Base-by-base conservation (phyloP, 2,888 invertebrate genomes). In the Drosophila heteroneura region DNA sequence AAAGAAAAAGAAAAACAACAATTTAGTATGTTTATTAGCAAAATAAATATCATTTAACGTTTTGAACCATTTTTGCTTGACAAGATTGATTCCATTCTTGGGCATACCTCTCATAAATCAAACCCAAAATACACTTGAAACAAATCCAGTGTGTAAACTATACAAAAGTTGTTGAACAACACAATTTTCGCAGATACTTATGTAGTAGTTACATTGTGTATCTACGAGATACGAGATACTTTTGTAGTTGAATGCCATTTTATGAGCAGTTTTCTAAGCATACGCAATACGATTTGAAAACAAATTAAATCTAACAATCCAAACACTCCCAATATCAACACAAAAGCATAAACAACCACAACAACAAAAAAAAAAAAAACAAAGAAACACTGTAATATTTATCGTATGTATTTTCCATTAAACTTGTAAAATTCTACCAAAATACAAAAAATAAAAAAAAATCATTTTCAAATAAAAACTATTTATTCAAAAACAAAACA, bases 391-490 rank as follows among this genome's bases (percentile, higher is more conserved):
- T 87, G 83, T 85, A 87, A 87, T 81, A 87, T 87, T 81, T 82
- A 83, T 83, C 81, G 78, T 89, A 86, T 85, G 81, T 85, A 89
- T 86, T 89, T 87, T 88, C 78, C 84, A 82, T 85, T 87, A 77
- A 87, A 89, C 76, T 89, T 89, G 88, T 89, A 89, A 87, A 87
- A 89, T 89, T 87, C 85, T 83, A 87, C 85, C 83, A 89, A 87
- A 89, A 87, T 74, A 74, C 74, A 63, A 73, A 75, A 81, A 75
- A 19, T 5, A 83, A 26, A 69, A 60, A 79, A 74, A 87, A 85
- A 82, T 76, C 82, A 85, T 87, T 87, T 87, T 87, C 88, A 89
- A 87, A 89, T 89, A 87, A 87, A 89, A 87, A 82, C 82, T 89
- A 89, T 87, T 87, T 87, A 87, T 87, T 87, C 90, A 87, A 87